These are phyloP conservation scores for Leptogaster cylindrica DNA, from an alignment of 2,888 invertebrate genomes.

Conservation along the genomic window DNA sequence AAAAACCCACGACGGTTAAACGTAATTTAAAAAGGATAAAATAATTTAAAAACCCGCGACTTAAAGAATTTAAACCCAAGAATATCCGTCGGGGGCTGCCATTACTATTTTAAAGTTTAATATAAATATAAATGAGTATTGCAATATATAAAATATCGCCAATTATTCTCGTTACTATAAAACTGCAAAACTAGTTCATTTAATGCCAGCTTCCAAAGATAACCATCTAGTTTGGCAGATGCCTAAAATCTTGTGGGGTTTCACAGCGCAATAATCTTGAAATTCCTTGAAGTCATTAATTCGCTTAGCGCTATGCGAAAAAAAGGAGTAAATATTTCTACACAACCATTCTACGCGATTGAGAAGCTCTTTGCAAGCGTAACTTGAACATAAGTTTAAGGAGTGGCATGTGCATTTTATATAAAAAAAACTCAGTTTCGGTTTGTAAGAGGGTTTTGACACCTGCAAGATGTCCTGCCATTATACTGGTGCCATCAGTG, in stretches of 20 bases:
- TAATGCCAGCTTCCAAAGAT: not conserved
- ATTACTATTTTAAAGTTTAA: too few relatives aligned
- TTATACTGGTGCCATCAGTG: conserved; percentile 6
- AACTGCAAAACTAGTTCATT: too few relatives aligned
- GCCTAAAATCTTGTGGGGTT: not conserved
- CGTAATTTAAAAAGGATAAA: too few relatives aligned
- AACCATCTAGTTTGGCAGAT: not conserved
- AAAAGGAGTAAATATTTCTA: conserved; percentile 49
- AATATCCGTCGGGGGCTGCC: too few relatives aligned
- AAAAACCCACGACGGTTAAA: too few relatives aligned
- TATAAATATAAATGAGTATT: too few relatives aligned
- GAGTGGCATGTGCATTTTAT: conserved; percentile 52
- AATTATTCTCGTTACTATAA: too few relatives aligned
- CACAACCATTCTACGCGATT: conserved; percentile 49
- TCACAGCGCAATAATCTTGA: conserved; percentile 39
- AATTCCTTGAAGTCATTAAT: conserved; percentile 43
- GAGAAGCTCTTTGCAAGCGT: conserved; percentile 51
- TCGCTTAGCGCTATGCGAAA: conserved; percentile 50
- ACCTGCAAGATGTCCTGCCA: not conserved
- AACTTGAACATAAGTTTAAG: conserved; percentile 51
- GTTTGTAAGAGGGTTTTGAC: not conserved
- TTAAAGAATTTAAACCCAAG: too few relatives aligned
- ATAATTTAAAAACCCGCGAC: too few relatives aligned
- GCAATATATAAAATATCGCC: too few relatives aligned
- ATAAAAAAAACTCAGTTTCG: conserved; percentile 46